Evolutionary conservation across 2,888 invertebrate species (phyloP).

Genomic region (Calameuta pallipes): DNA sequence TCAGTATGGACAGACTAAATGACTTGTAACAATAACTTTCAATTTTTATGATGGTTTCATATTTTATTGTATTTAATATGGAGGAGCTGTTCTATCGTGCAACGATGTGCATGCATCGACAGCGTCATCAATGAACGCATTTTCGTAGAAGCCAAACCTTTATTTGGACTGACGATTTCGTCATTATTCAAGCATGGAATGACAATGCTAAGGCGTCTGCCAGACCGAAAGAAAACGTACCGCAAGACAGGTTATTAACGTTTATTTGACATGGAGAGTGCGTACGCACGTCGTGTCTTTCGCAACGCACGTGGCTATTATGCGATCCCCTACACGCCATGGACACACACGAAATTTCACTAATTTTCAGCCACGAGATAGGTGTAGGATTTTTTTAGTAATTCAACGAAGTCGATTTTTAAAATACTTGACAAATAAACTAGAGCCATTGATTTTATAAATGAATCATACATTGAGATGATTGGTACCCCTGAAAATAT

Average conservation of each 20-base stretch:
- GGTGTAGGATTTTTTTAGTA: not conserved
- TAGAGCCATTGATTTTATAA: not conserved
- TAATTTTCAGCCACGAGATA: not conserved
- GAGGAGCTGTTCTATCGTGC: not conserved
- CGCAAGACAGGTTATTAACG: constrained; percentile 21
- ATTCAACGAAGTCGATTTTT: not conserved
- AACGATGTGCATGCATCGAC: not conserved
- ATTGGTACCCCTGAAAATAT: not conserved
- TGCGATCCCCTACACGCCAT: not conserved
- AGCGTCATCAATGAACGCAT: not conserved
- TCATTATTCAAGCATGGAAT: not conserved
- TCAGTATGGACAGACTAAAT: not conserved
- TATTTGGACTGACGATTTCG: not conserved
- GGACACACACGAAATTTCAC: constrained; percentile 17
- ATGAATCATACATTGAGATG: not conserved
- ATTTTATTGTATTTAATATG: not conserved
- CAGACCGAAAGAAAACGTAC: not conserved
- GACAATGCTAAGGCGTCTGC: not conserved
- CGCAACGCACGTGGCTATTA: constrained; percentile 20
- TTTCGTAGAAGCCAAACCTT: not conserved
- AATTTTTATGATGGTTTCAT: not conserved
- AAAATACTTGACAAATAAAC: not conserved
- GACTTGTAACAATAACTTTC: not conserved
- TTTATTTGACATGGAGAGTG: constrained; percentile 36
- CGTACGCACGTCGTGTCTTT: constrained; percentile 29